Conservation (phyloP, 2,113 vertebrate genomes). For the Nothocercus nigrocapillus region DNA sequence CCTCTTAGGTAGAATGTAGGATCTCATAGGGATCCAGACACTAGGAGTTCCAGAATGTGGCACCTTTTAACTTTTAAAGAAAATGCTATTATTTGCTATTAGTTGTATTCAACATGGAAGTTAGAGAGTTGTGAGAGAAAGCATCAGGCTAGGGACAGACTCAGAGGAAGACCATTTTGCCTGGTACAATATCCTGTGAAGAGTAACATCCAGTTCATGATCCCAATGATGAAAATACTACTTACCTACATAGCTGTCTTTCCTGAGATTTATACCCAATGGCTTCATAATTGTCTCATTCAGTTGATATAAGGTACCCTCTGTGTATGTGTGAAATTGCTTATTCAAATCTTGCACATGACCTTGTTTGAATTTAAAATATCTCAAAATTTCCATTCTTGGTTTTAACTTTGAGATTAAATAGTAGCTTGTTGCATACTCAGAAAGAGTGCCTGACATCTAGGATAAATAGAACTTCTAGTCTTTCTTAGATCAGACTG, state of each 20-base stretch:
- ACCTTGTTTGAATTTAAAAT: conserved; percentile 34
- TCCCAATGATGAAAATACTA: not conserved
- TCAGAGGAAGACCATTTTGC: not conserved
- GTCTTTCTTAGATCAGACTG: not conserved
- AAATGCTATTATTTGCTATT: not conserved
- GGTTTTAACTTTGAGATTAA: conserved; percentile 21
- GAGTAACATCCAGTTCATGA: not conserved
- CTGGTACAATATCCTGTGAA: not conserved
- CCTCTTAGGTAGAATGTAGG: not conserved
- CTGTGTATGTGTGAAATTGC: conserved; percentile 1
- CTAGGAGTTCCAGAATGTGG: not conserved
- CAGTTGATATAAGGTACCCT: conserved; percentile 20
- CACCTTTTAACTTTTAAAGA: not conserved
- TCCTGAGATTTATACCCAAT: not conserved
- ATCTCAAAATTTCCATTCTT: conserved; percentile 25
- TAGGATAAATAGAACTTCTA: not conserved
- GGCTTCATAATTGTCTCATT: not conserved
- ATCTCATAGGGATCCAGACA: not conserved
- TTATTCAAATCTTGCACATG: not conserved
- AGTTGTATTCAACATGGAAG: not conserved
- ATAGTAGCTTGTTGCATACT: not conserved
- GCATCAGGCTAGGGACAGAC: not conserved
- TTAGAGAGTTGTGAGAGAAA: not conserved
- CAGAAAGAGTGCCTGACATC: not conserved
- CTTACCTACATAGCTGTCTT: not conserved